Evolutionary conservation across 2,797 vertebrate species (phyloP).

Genomic region (Myripristis jacobus): DNA sequence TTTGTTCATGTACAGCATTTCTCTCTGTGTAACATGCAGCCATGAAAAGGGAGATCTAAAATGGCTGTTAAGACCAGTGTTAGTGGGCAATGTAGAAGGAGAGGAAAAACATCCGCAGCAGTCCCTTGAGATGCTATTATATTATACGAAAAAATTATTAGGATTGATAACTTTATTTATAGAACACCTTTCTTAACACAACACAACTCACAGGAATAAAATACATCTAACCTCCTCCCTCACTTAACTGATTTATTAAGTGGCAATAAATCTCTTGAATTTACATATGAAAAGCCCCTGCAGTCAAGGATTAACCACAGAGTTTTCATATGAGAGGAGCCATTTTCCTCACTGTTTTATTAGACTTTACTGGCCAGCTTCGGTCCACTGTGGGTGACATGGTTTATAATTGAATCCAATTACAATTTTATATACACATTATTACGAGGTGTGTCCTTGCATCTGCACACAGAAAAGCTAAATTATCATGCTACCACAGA

Average conservation of each 20-base stretch:
- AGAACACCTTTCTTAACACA: no score
- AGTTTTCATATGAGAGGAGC: neutral
- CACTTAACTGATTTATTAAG: constrained; percentile 22
- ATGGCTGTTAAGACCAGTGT: constrained; percentile 74
- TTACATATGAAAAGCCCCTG: constrained; percentile 10
- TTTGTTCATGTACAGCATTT: constrained; percentile 25
- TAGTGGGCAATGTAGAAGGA: constrained; percentile 59
- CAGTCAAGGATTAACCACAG: neutral
- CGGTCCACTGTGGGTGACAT: no score
- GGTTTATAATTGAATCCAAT: neutral
- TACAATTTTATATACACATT: neutral
- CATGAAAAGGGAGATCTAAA: constrained; percentile 69
- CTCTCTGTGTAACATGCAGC: constrained; percentile 48
- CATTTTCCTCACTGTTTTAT: constrained; percentile 8
- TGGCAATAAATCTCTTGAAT: neutral
- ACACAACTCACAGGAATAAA: no score
- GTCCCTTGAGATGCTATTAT: constrained; percentile 48
- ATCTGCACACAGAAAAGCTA: neutral
- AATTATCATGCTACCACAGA: neutral
- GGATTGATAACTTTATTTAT: no score
- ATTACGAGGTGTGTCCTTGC: neutral
- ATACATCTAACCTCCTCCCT: constrained; percentile 40
- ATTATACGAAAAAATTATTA: no score
- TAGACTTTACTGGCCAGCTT: neutral
- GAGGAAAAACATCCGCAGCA: constrained; percentile 39